Base-by-base conservation (phyloP, 2,113 vertebrate species). In the Antechinus stuartii region DNA sequence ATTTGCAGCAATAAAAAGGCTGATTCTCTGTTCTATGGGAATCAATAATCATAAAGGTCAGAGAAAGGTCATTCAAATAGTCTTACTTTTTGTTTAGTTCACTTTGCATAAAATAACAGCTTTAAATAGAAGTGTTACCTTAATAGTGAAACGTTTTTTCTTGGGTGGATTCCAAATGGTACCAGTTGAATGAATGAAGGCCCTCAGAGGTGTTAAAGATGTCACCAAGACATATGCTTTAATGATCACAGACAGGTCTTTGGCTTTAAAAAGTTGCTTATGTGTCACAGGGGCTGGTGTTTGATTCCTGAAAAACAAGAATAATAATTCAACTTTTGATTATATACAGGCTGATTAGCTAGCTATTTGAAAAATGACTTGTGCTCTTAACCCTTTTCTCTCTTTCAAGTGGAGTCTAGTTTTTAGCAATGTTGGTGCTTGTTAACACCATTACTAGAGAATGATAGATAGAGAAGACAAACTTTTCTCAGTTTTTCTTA, bases 221-320 rank as follows among this genome's bases (percentile, higher is more conserved):
- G 99, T 99, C 94, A 99, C 99, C 94, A 99, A 97, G 47, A 99
- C 98, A 9, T 99, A 99, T 0, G 99, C 98, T 97, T 99, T 99
- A 94, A 99, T 98, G 97, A 99, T 98, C 97, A 99, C 98, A 96
- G 99, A 98, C 35, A 99, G 92, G 54, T 98, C 98, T 94, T 98
- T 98, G 54, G 98, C 97, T 54, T 98, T 96, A 92, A 98, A 97
- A 22, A 96, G 27, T 0, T 97, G 49, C 61, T 97, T 97, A 92
- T 94, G 90, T 30, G 96, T 92, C 61, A 49, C 61, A 76, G 96
- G 89, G 93, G 54, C 16, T 68, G 94, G 89, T 19, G 95, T 90
- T 46, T 91, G 95, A 90, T 96, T 97, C 93, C 99, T 99, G 94
- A 42, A 95, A 98, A 97, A 57, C n/a, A 54, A 95, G 94, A 97